Base-by-base conservation (phyloP, 2,113 vertebrate genomes). In the Rana temporaria region DNA sequence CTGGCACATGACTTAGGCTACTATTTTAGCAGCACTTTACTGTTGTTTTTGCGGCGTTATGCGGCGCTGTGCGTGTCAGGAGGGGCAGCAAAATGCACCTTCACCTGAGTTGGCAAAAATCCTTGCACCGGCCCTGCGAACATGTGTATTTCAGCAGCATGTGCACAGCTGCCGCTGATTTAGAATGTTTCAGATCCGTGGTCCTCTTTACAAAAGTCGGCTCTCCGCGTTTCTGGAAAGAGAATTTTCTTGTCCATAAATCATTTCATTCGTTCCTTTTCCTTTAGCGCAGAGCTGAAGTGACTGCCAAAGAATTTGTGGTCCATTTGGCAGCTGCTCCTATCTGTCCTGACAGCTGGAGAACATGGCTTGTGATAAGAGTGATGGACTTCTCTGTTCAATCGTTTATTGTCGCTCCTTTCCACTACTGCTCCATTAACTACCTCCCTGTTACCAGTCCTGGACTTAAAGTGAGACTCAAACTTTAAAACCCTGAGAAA, bases 101-200 rank as follows among this genome's bases (percentile, higher is more conserved):
- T n/a, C n/a, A n/a, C n/a, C n/a, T n/a, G n/a, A n/a, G n/a, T n/a
- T n/a, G n/a, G n/a, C n/a, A n/a, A n/a, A n/a, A n/a, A n/a, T n/a
- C n/a, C n/a, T n/a, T n/a, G n/a, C n/a, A n/a, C n/a, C n/a, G n/a
- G n/a, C n/a, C n/a, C n/a, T n/a, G n/a, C n/a, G 16, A 68, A 30
- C n/a, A 6, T 22, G 64, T 24, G 9, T 56, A 18, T 52, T 70
- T 70, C 38, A 19, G 56, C 19, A 59, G 56, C 38, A 11, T 74
- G 57, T 55, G 68, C 68, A 82, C 70, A 82, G 79, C 70, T 82
- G 79, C 66, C 79, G 53, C 38, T 65, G 42, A 66, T 82, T 20
- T 82, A 24, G 20, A 15, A 66, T 17, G 53, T 34, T 83, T 60
- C 71, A 68, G 63, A 38, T 18, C 22, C n/a, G 0, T 63, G 15